Percentiles rank a stretch among this genome's conserved stretches.
Evolutionary conservation across 2,888 invertebrate genomes (phyloP).

Genomic region (Meteorus colon): DNA sequence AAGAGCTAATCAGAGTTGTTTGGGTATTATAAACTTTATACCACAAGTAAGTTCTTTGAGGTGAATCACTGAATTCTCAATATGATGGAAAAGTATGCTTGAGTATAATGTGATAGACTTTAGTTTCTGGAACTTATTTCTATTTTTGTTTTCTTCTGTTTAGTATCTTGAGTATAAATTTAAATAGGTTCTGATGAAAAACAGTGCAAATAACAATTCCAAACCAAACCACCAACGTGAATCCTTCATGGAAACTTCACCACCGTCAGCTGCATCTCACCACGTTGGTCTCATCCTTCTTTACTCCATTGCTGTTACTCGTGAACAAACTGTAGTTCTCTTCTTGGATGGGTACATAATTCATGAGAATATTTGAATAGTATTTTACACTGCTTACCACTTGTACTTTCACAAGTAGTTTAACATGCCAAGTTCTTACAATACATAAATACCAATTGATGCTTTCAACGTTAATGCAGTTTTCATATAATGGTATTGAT

Average conservation of each 20-base stretch:
- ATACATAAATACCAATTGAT: conserved; percentile 56
- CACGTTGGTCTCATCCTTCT: conserved; percentile 23
- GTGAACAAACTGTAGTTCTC: conserved; percentile 20
- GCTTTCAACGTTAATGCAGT: conserved; percentile 58
- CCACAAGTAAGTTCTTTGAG: not conserved
- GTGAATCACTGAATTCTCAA: not conserved
- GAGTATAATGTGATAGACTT: not conserved
- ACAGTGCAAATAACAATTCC: conserved; percentile 43
- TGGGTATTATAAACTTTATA: conserved; percentile 1
- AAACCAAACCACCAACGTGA: conserved; percentile 43
- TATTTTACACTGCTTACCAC: conserved; percentile 59
- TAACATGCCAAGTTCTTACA: conserved; percentile 48
- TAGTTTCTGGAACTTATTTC: not conserved
- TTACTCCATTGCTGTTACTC: conserved; percentile 20
- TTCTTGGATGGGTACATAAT: conserved; percentile 52
- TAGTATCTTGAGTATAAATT: too few species aligned
- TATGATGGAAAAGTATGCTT: not conserved
- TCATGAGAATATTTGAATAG: conserved; percentile 61
- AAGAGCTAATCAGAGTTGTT: conserved; percentile 17
- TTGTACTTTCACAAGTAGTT: conserved; percentile 55
- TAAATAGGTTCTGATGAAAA: not conserved
- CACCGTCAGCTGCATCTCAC: conserved; percentile 28
- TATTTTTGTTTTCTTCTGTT: not conserved
- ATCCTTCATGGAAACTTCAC: conserved; percentile 45
- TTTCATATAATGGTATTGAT: conserved; percentile 47